phyloP scores from a whole-genome alignment of 1,140 invertebrate genomes.

The Ladona fulva region DNA sequence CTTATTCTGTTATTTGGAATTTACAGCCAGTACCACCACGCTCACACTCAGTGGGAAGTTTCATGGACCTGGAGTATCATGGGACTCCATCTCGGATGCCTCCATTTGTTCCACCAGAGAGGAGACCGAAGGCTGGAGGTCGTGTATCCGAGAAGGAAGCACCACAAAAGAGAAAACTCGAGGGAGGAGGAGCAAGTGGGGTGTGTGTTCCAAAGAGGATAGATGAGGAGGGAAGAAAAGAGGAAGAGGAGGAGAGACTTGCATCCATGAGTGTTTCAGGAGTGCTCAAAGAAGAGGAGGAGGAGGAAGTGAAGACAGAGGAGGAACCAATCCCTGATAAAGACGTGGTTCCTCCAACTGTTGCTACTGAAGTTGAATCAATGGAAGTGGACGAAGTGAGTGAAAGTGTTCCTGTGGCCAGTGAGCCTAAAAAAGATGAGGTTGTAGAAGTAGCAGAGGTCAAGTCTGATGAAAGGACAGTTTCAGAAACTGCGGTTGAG shows the following conservation, averaged over 20 bases:
- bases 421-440: not conserved
- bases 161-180: constrained; percentile 24
- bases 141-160: constrained; percentile 21
- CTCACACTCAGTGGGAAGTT: constrained; percentile 56
- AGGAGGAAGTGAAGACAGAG: constrained; percentile 22
- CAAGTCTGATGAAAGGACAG: not conserved
- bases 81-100: constrained; percentile 7
- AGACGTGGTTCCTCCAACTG: not conserved
- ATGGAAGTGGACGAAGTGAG: not conserved
- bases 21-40: constrained; percentile 40
- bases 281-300: constrained; percentile 29
- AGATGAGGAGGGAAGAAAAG: constrained; percentile 30
- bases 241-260: constrained; percentile 12
- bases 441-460: not conserved
- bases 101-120: constrained; percentile 32
- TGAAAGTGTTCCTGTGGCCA: not conserved
- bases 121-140: constrained; percentile 14
- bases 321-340: not conserved
- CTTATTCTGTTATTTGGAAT: constrained; percentile 15
- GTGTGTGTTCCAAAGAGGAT: constrained; percentile 26
- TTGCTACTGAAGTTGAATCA: not conserved
- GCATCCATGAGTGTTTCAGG: constrained; percentile 26
- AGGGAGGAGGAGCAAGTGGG: constrained; percentile 21
- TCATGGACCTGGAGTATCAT: constrained; percentile 47
- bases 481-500: not conserved